Percentiles rank a stretch among this genome's conserved stretches.
phyloP scores from a whole-genome alignment of 2,888 invertebrate genomes.

The Odontocolon sp. region DNA sequence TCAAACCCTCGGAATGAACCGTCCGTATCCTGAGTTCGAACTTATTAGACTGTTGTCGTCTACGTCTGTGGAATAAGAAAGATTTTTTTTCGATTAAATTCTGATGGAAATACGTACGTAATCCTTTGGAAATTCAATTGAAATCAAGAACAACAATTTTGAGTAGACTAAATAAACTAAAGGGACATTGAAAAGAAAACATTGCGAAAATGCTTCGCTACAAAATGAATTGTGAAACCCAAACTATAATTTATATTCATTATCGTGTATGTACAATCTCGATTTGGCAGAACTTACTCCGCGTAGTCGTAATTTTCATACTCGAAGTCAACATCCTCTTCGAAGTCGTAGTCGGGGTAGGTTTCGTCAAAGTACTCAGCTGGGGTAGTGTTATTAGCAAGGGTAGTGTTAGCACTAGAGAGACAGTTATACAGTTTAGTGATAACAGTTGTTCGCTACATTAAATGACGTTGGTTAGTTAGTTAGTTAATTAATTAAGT shows the following conservation, averaged over 20 bases:
- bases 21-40: conserved; percentile 78
- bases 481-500: no score
- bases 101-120: no score
- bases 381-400: conserved; percentile 78
- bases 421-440: conserved; percentile 44
- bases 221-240: no score
- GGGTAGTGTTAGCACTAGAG: conserved; percentile 78
- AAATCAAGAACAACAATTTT: no score
- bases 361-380: conserved; percentile 77
- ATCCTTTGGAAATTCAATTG: no score
- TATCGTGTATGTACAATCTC: conserved; percentile 7
- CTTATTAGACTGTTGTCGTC: conserved; percentile 79
- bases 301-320: conserved; percentile 78
- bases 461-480: neutral
- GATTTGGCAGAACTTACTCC: conserved; percentile 74
- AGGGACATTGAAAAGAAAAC: no score
- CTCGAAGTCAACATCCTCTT: conserved; percentile 77
- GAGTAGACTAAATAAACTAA: no score
- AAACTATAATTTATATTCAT: neutral
- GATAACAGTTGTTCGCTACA: conserved; percentile 13
- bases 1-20: conserved; percentile 76
- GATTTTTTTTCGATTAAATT: no score
- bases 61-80: conserved; percentile 74
- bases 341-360: conserved; percentile 78
- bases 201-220: no score